phyloP scores from a whole-genome alignment of 2,888 invertebrate species.

The Drosophila niveifrons region DNA sequence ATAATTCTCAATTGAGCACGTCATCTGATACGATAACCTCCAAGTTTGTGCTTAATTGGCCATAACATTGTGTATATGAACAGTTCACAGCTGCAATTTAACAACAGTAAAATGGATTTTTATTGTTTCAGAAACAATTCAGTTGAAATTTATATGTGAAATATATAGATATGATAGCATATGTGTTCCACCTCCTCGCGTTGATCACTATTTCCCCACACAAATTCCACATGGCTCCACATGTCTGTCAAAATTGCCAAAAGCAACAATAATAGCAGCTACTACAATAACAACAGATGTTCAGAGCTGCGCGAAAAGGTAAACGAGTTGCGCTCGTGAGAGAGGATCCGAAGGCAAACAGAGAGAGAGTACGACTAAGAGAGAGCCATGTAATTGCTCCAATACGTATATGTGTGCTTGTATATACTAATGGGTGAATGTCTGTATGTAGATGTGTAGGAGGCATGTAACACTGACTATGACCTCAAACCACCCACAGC shows the following conservation, averaged over 20 bases:
- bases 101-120: constrained; percentile 42
- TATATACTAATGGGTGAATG: constrained; percentile 2
- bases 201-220: constrained; percentile 32
- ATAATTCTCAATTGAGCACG: background rate
- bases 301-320: constrained; percentile 68
- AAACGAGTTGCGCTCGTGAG: constrained; percentile 73
- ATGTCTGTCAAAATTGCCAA: constrained; percentile 63
- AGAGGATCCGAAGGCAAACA: constrained; percentile 45
- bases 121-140: constrained; percentile 52
- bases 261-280: constrained; percentile 57
- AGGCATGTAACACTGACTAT: constrained; percentile 70
- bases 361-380: constrained; percentile 23
- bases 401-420: constrained; percentile 20
- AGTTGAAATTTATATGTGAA: constrained; percentile 47
- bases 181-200: constrained; percentile 35
- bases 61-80: constrained; percentile 39
- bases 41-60: constrained; percentile 50
- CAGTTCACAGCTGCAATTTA: constrained; percentile 50
- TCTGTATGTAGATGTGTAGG: constrained; percentile 50
- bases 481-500: constrained; percentile 76
- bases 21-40: constrained; percentile 38
- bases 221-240: constrained; percentile 60
- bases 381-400: constrained; percentile 49
- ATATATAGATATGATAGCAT: constrained; percentile 62
- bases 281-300: constrained; percentile 72